phyloP scores from a whole-genome alignment of 2,113 vertebrate genomes.

The Fulmarus glacialis region DNA sequence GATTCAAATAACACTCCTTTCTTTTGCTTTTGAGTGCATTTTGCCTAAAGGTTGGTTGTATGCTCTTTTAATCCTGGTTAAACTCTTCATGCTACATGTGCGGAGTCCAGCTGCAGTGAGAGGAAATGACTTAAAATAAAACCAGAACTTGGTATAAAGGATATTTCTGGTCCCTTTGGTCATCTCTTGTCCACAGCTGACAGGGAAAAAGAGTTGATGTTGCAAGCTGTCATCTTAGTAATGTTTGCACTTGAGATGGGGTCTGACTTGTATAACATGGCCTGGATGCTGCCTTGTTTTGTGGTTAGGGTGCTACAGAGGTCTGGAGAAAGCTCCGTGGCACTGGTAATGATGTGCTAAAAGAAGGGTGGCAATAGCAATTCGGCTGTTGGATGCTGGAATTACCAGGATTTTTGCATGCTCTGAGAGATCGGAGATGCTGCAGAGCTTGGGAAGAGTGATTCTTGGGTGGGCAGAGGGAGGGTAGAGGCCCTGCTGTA shows the following conservation, averaged over 20 bases:
- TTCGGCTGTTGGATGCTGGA: neutral
- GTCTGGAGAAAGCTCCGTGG: neutral
- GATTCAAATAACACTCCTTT: neutral
- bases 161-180: neutral
- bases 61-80: neutral
- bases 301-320: neutral
- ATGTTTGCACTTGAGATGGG: fast-evolving
- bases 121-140: neutral
- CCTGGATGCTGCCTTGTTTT: neutral
- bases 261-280: neutral
- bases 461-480: neutral
- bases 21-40: neutral
- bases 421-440: neutral
- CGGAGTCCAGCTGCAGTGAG: neutral
- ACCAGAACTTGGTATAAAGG: neutral
- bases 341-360: neutral
- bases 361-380: neutral
- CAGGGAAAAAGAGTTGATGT: neutral
- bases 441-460: neutral
- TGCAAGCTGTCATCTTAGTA: neutral
- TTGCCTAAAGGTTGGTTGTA: neutral
- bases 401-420: neutral
- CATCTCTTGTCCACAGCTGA: neutral
- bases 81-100: neutral
- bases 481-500: fast-evolving